Conservation (phyloP, 2,113 vertebrate genomes). For the Chionodraco myersi region DNA sequence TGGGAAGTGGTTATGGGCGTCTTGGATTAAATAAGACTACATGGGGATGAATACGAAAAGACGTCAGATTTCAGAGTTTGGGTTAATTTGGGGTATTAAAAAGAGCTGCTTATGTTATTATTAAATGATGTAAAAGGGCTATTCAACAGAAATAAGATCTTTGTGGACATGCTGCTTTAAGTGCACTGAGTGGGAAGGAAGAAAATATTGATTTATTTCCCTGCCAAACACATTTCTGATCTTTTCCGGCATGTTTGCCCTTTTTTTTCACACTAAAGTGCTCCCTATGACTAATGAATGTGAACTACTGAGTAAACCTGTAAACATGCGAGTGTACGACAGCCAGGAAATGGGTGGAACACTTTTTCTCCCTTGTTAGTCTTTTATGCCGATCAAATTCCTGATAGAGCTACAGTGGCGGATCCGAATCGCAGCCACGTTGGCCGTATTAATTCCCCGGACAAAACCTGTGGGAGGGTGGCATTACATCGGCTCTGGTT, state of each 20-base stretch:
- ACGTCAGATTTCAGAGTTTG: not conserved
- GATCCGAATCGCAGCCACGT: conserved; percentile 33
- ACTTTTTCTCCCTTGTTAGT: conserved; percentile 37
- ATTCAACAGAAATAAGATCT: not conserved
- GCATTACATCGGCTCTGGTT: conserved; percentile 58
- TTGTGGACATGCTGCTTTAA: conserved; percentile 12
- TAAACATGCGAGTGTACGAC: conserved; percentile 57
- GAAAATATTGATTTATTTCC: conserved; percentile 15
- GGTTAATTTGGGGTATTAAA: not conserved
- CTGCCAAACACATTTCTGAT: conserved; percentile 67
- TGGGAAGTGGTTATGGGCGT: conserved; percentile 29
- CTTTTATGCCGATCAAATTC: conserved; percentile 60
- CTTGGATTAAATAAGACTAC: conserved; percentile 35
- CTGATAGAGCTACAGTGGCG: conserved; percentile 47
- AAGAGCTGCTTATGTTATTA: conserved; percentile 7
- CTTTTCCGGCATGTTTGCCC: conserved; percentile 59
- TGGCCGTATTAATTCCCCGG: conserved; percentile 45
- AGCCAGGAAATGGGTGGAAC: conserved; percentile 67
- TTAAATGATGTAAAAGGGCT: conserved; percentile 3
- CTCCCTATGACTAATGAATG: conserved; percentile 47
- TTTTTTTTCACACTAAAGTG: conserved; percentile 52
- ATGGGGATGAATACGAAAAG: conserved; percentile 24
- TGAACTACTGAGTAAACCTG: conserved; percentile 45
- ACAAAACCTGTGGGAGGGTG: conserved; percentile 70
- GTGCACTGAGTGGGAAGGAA: conserved; percentile 47